These are phyloP conservation scores for Peromyscus eremicus DNA, from an alignment of 2,797 vertebrate genomes.

Conservation along the genomic window DNA sequence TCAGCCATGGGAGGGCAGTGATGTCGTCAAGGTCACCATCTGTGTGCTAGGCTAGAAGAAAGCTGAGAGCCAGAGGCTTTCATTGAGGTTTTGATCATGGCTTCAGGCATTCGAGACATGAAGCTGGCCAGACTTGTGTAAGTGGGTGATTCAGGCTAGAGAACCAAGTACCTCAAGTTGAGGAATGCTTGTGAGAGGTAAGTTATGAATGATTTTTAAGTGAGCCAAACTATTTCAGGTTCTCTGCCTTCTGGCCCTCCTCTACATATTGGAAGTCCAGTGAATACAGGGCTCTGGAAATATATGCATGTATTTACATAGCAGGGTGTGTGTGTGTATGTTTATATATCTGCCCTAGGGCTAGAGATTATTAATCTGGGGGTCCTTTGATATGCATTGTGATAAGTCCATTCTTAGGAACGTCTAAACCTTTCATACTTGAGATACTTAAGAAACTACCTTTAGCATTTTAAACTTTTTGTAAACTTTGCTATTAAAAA, in stretches of 20 bases:
- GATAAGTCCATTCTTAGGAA: constrained; percentile 27
- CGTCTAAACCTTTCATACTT: not conserved
- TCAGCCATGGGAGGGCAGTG: not conserved
- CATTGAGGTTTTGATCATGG: constrained; percentile 9
- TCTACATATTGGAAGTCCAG: not conserved
- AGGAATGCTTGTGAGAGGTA: constrained; percentile 17
- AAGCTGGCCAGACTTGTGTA: not conserved
- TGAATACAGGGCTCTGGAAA: not conserved
- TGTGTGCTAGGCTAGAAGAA: constrained; percentile 15
- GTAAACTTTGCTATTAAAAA: not conserved
- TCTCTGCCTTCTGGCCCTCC: not conserved
- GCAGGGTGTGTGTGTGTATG: not conserved
- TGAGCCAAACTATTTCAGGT: not conserved
- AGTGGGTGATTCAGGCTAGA: constrained; percentile 3
- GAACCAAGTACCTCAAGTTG: not conserved
- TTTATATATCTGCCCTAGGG: constrained; percentile 8
- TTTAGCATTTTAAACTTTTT: not conserved
- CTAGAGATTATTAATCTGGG: not conserved
- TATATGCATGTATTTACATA: not conserved
- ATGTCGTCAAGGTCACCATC: not conserved
- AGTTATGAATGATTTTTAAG: constrained; percentile 48
- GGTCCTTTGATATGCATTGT: not conserved
- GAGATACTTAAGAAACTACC: not conserved
- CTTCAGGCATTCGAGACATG: not conserved
- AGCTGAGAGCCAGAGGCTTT: not conserved